These are phyloP conservation scores for Microtus montanus DNA, from an alignment of 2,113 vertebrate species.

Conservation along the genomic window DNA sequence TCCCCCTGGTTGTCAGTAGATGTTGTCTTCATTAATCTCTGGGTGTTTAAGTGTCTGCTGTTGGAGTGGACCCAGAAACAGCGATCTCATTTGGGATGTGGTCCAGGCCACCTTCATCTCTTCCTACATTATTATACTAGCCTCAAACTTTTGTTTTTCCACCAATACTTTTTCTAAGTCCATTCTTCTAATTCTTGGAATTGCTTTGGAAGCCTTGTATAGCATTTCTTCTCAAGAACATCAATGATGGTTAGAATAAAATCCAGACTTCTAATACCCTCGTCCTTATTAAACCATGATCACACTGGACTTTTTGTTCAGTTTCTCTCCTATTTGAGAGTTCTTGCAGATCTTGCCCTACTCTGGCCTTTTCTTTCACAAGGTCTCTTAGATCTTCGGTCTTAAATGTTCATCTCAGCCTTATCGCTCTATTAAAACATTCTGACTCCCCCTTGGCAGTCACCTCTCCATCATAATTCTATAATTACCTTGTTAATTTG, in stretches of 20 bases:
- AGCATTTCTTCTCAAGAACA: background rate
- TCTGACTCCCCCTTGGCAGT: background rate
- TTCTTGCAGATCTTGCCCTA: background rate
- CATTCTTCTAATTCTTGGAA: background rate
- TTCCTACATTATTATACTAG: background rate
- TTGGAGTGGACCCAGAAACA: background rate
- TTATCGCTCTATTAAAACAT: background rate
- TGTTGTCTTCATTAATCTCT: background rate
- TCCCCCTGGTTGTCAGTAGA: background rate
- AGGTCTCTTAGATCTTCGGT: background rate
- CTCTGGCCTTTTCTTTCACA: background rate
- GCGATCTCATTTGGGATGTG: background rate
- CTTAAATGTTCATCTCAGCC: background rate
- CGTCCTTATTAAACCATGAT: too few relatives aligned
- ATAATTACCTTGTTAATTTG: background rate
- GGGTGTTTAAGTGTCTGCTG: background rate
- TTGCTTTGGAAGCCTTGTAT: conserved; percentile 1
- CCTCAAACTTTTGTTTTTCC: background rate
- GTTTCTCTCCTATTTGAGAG: background rate
- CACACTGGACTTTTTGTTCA: background rate
- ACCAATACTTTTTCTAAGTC: background rate
- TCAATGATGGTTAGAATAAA: background rate
- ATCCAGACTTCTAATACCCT: background rate
- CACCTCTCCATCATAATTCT: background rate
- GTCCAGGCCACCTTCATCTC: background rate